Evolutionary conservation across 2,113 vertebrate species (phyloP).

Genomic region (Fregata magnificens): DNA sequence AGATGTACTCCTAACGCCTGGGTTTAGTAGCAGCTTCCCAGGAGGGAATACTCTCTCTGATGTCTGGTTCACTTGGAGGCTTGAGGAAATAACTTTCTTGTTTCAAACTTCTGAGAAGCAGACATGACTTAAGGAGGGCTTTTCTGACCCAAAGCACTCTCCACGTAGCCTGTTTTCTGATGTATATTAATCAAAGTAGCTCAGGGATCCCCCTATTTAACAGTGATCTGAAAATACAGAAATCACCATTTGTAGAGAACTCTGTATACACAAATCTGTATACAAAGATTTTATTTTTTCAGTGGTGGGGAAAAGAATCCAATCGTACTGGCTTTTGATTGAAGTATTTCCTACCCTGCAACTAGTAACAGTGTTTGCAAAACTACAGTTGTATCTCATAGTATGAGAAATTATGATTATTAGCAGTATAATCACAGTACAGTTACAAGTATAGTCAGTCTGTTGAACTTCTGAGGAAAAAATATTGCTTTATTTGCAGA

Average conservation of each 20-base stretch:
- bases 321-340: not conserved
- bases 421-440: not conserved
- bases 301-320: not conserved
- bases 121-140: not conserved
- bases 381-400: not conserved
- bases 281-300: not conserved
- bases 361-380: not conserved
- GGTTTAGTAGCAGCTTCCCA: slow-evolving; percentile 15
- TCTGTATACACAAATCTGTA: not conserved
- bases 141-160: not conserved
- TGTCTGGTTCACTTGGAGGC: slow-evolving; percentile 1
- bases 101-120: not conserved
- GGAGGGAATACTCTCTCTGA: not conserved
- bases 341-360: not conserved
- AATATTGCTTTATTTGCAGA: not conserved
- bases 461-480: not conserved
- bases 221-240: not conserved
- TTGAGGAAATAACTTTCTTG: slow-evolving; percentile 23
- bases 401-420: not conserved
- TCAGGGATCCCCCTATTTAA: not conserved
- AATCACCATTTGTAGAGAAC: not conserved
- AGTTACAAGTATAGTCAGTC: not conserved
- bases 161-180: not conserved
- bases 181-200: not conserved
- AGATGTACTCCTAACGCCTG: not conserved